These are phyloP conservation scores for Gonocerus acuteangulatus DNA, from an alignment of 2,888 invertebrate species.

Conservation along the genomic window DNA sequence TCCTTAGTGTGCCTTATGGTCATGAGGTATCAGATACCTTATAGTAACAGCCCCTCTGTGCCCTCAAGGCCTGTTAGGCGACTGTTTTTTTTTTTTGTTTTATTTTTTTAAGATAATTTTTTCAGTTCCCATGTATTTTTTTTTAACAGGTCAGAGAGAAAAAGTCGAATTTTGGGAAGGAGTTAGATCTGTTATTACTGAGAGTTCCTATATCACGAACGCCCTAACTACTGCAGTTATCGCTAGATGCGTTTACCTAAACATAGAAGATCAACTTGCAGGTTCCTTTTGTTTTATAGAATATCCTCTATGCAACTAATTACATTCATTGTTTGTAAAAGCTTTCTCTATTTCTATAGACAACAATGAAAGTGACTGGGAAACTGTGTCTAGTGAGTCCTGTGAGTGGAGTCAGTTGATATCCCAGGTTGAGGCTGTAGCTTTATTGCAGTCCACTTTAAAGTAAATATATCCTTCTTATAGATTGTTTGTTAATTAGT, in stretches of 20 bases:
- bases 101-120: too few species aligned
- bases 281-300: conserved; percentile 15
- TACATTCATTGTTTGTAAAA: conserved; percentile 9
- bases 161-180: conserved; percentile 55
- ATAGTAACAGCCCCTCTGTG: too few species aligned
- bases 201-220: conserved; percentile 65
- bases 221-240: conserved; percentile 76
- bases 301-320: not conserved
- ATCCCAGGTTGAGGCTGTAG: conserved; percentile 81
- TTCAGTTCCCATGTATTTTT: too few species aligned
- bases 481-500: not conserved
- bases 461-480: conserved; percentile 18
- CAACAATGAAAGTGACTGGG: conserved; percentile 53
- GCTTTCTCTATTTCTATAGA: conserved; percentile 25
- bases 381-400: conserved; percentile 73
- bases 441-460: conserved; percentile 55
- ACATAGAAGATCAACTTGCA: conserved; percentile 43
- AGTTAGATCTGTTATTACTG: conserved; percentile 62
- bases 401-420: conserved; percentile 80
- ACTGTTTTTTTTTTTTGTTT: too few species aligned
- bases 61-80: too few species aligned
- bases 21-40: too few species aligned
- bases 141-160: conserved; percentile 32
- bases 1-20: too few species aligned
- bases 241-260: conserved; percentile 65